Evolutionary conservation across 2,113 vertebrate genomes (phyloP).

Genomic region (Rattus norvegicus): GRCr8 NC_086021.1:72459501-72460000

Average conservation of each 20-base stretch:
- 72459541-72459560: constrained; percentile 39
- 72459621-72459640: not conserved
- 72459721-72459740: not conserved
- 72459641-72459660: not conserved
- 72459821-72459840: not conserved
- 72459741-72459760: not conserved
- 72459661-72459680: not conserved
- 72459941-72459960: not conserved
- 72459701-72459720: constrained; percentile 21
- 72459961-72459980: not conserved
- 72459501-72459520: not conserved
- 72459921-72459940: not conserved
- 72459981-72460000: no score
- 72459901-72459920: not conserved
- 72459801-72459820: not conserved
- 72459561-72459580: constrained; percentile 1
- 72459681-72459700: not conserved
- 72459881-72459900: not conserved
- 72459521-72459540: not conserved
- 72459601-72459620: not conserved
- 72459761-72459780: not conserved
- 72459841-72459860: not conserved
- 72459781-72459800: not conserved
- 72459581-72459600: constrained; percentile 27
- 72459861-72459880: not conserved